These are phyloP conservation scores for Aphaenogaster floridana DNA, from an alignment of 1,140 invertebrate genomes.

Conservation along the genomic window DNA sequence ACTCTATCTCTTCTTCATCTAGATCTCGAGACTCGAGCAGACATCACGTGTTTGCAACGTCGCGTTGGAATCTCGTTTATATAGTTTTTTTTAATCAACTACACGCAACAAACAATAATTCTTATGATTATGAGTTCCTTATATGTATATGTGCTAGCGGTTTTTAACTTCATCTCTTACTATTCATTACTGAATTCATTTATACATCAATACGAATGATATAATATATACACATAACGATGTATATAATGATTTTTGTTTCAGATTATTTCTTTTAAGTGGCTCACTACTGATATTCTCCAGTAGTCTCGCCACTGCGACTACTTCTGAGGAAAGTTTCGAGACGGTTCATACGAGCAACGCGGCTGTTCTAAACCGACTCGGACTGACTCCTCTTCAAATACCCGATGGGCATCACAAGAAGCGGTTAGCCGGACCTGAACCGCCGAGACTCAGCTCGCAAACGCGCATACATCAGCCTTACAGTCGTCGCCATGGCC, in stretches of 20 bases:
- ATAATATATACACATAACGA: not conserved
- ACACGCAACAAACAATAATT: not conserved
- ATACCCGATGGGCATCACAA: conserved; percentile 89
- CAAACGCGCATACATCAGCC: conserved; percentile 78
- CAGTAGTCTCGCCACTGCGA: not conserved
- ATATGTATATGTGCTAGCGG: not conserved
- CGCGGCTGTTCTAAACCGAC: conserved; percentile 84
- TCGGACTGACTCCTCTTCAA: conserved; percentile 88
- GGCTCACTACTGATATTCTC: conserved; percentile 30
- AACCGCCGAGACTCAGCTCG: conserved; percentile 75
- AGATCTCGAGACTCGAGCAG: not conserved
- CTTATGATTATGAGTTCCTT: not conserved
- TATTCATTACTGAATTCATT: not conserved
- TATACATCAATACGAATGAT: not conserved
- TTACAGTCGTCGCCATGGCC: conserved; percentile 90
- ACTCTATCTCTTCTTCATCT: conserved; percentile 23
- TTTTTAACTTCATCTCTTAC: not conserved
- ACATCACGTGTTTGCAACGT: too few species aligned
- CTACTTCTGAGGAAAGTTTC: conserved; percentile 64
- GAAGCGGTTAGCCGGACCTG: conserved; percentile 90
- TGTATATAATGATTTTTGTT: conserved; percentile 16
- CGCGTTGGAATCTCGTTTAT: not conserved
- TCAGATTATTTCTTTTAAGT: conserved; percentile 51
- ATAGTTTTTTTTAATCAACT: conserved; percentile 27
- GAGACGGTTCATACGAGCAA: conserved; percentile 85